phyloP scores from a whole-genome alignment of 1,140 invertebrate genomes.

The Ceratina japonica region DNA sequence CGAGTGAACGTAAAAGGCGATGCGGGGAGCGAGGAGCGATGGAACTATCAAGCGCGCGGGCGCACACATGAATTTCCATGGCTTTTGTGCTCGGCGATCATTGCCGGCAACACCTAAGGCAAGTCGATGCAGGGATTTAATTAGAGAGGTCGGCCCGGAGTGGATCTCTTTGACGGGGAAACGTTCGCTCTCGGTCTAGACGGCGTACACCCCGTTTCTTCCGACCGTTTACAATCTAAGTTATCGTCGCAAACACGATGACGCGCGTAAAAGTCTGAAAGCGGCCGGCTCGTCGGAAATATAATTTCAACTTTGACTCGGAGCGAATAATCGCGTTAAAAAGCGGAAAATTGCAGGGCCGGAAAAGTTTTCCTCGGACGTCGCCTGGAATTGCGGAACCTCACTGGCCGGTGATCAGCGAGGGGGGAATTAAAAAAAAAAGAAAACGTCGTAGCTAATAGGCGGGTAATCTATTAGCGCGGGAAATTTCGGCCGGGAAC shows the following conservation, averaged over 20 bases:
- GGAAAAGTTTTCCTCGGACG: background rate
- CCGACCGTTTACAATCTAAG: slow-evolving; percentile 3
- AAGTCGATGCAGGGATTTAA: slow-evolving; percentile 35
- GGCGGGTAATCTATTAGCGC: background rate
- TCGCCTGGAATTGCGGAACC: background rate
- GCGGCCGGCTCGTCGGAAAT: background rate
- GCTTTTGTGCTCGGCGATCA: slow-evolving; percentile 17
- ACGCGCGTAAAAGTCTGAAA: background rate
- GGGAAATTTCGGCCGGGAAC: background rate
- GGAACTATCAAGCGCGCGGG: background rate
- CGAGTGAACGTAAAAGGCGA: background rate
- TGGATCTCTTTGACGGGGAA: slow-evolving; percentile 36
- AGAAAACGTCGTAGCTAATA: no score
- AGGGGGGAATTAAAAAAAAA: background rate
- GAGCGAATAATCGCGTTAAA: background rate
- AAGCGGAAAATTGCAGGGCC: background rate
- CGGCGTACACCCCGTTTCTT: slow-evolving; percentile 31
- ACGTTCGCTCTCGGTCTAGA: background rate
- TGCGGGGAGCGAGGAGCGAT: no score
- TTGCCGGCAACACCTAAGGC: slow-evolving; percentile 22
- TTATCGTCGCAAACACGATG: background rate
- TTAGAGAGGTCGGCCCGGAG: slow-evolving; percentile 17
- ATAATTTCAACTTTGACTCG: background rate
- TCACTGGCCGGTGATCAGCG: background rate
- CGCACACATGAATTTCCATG: background rate